Conservation (phyloP, 2,113 vertebrate genomes). For the Chauna torquata region DNA sequence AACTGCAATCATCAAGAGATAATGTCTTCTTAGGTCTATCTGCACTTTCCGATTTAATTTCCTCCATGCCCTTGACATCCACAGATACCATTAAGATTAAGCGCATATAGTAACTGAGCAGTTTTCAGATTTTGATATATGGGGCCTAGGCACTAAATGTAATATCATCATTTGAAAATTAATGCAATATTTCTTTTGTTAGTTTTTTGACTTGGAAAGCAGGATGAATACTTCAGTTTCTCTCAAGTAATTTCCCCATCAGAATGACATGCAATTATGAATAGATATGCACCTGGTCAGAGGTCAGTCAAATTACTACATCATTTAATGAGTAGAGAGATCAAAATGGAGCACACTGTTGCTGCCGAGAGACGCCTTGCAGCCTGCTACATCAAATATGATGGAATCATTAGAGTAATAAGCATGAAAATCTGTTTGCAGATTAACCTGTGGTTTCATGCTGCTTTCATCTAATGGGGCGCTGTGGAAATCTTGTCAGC, state of each 20-base stretch:
- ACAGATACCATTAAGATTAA: slow-evolving; percentile 99
- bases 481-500: slow-evolving; percentile 84
- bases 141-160: slow-evolving; percentile 92
- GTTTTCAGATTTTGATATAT: slow-evolving; percentile 94
- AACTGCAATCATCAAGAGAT: slow-evolving; percentile 99
- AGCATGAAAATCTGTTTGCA: slow-evolving; percentile 98
- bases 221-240: slow-evolving; percentile 79
- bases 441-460: slow-evolving; percentile 89
- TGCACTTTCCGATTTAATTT: slow-evolving; percentile 99
- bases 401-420: slow-evolving; percentile 99
- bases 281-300: slow-evolving; percentile 88
- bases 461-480: slow-evolving; percentile 89
- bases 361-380: slow-evolving; percentile 84
- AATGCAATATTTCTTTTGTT: slow-evolving; percentile 99
- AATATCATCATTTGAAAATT: slow-evolving; percentile 99
- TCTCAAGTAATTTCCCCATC: slow-evolving; percentile 83
- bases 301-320: slow-evolving; percentile 97
- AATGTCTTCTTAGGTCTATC: slow-evolving; percentile 99
- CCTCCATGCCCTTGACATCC: slow-evolving; percentile 99
- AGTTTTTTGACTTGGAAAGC: slow-evolving; percentile 79
- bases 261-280: slow-evolving; percentile 95
- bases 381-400: slow-evolving; percentile 91
- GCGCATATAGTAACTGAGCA: slow-evolving; percentile 94
- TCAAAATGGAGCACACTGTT: slow-evolving; percentile 85
- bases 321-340: slow-evolving; percentile 91